Evolutionary conservation across 2,113 vertebrate genomes (phyloP), one percentile per base, ranked within the genome.

Genomic region (Xiphias gladius): DNA sequence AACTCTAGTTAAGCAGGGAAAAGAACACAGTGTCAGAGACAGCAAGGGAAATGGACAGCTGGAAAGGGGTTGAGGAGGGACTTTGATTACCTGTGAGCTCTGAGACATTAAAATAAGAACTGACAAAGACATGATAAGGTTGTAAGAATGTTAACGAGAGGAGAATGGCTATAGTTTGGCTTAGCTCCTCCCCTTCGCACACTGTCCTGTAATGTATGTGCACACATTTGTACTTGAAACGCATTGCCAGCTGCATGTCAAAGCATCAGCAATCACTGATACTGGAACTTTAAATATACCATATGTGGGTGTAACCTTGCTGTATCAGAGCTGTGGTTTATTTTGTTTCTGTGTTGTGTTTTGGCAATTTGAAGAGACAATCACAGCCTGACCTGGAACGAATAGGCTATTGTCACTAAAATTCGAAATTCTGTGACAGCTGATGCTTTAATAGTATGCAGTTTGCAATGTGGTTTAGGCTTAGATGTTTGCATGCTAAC

Each of bases 11-110:
- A 92, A 88, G 94, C 90, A 93, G 90, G 90, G 92, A 95, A 91
- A 91, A 96, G 94, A 94, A 94, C 87, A 95, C 70, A 96, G 82
- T 92, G 93, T 95, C 94, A 95, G 94, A 95, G 91, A 94, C 93
- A 94, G 91, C 85, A 93, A 92, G 87, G 83, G 82, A 88, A 92
- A 94, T 83, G 57, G 82, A 93, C 93, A 95, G 94, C 90, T 91
- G 88, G 74, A 94, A 94, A 92, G 94, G 92, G 92, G 93, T 93
- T 93, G 88, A 95, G 94, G 93, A 93, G 92, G 94, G 94, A 91
- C 91, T 92, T 75, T 70, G 76, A 80, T 84, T 80, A 90, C 86
- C 89, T 90, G 92, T 76, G 35, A 43, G 26, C 78, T 94, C 77
- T 88, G 79, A 89, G 82, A 88, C 77, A 86, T 59, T 62, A 30